Percentiles rank a stretch among this genome's conserved stretches.
These are phyloP conservation scores for Morone chrysops DNA, from an alignment of 2,113 vertebrate species.

Conservation along the genomic window DNA sequence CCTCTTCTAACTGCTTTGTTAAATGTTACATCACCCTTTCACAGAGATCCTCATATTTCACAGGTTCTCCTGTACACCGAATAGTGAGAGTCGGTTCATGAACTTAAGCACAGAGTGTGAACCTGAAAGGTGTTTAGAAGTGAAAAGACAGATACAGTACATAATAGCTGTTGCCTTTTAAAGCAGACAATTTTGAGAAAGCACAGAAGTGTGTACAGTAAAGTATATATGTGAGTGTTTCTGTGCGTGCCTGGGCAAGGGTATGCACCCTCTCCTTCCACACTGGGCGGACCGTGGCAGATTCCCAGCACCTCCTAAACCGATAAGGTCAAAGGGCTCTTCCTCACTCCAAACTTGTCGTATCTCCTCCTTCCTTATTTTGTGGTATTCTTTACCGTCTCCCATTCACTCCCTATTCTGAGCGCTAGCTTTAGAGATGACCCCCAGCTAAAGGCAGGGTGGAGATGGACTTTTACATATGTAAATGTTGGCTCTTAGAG, in stretches of 20 bases:
- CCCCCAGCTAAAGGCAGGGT: constrained; percentile 45
- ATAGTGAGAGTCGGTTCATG: constrained; percentile 10
- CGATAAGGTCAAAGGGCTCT: constrained; percentile 50
- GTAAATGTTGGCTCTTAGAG: constrained; percentile 79
- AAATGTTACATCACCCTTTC: constrained; percentile 68
- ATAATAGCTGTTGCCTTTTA: constrained; percentile 39
- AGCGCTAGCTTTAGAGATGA: constrained; percentile 24
- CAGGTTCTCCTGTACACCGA: constrained; percentile 23
- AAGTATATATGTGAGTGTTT: not conserved
- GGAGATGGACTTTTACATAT: constrained; percentile 79
- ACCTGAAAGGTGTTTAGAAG: constrained; percentile 75
- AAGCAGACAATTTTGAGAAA: constrained; percentile 44
- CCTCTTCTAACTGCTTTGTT: constrained; percentile 63
- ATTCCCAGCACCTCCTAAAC: constrained; percentile 44
- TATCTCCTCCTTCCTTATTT: constrained; percentile 62
- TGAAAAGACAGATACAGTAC: constrained; percentile 60
- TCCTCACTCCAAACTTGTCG: constrained; percentile 25
- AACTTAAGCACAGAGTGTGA: constrained; percentile 42
- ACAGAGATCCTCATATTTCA: constrained; percentile 71
- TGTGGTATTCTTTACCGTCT: constrained; percentile 37
- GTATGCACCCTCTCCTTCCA: not conserved
- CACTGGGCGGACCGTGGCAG: not conserved
- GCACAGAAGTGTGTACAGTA: constrained; percentile 35
- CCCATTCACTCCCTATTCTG: constrained; percentile 48
- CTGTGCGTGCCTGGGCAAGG: not conserved